Percentiles rank a stretch among this genome's conserved stretches.
Evolutionary conservation across 64 coral and sea anemone genomes (phyloP).

Genomic region (Astreopora myriophthalma): DNA sequence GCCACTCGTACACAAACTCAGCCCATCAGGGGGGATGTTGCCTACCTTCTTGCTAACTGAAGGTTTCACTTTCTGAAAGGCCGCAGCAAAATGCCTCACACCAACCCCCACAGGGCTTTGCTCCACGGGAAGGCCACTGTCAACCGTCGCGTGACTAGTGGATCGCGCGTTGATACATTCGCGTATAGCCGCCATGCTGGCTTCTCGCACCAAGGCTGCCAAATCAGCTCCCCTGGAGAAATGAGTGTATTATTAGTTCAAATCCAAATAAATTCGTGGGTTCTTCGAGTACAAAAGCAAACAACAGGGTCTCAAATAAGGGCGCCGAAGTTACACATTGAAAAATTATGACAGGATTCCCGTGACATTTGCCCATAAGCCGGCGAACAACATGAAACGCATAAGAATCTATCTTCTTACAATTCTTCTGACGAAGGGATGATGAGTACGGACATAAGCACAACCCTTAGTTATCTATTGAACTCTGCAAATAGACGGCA

Average conservation of each 20-base stretch:
- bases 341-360: too few relatives aligned
- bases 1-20: neutral
- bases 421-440: too few relatives aligned
- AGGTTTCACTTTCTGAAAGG: constrained; percentile 88
- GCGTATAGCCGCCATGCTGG: constrained; percentile 86
- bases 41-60: constrained; percentile 92
- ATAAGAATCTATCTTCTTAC: too few relatives aligned
- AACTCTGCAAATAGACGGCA: too few relatives aligned
- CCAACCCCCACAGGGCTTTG: constrained; percentile 59
- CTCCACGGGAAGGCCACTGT: neutral
- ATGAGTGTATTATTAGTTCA: neutral
- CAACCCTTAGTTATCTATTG: too few relatives aligned
- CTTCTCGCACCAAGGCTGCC: constrained; percentile 91
- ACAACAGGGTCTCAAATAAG: too few relatives aligned
- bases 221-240: constrained; percentile 85
- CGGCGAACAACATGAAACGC: too few relatives aligned
- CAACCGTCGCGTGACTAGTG: constrained; percentile 13
- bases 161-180: constrained; percentile 73
- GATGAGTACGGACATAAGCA: too few relatives aligned
- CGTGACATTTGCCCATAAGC: too few relatives aligned
- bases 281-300: too few relatives aligned
- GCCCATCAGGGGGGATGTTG: neutral
- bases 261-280: neutral
- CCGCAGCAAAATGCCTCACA: constrained; percentile 79
- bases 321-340: too few relatives aligned